phyloP scores from a whole-genome alignment of 2,888 invertebrate species.

The Pterobdella sp. region DNA sequence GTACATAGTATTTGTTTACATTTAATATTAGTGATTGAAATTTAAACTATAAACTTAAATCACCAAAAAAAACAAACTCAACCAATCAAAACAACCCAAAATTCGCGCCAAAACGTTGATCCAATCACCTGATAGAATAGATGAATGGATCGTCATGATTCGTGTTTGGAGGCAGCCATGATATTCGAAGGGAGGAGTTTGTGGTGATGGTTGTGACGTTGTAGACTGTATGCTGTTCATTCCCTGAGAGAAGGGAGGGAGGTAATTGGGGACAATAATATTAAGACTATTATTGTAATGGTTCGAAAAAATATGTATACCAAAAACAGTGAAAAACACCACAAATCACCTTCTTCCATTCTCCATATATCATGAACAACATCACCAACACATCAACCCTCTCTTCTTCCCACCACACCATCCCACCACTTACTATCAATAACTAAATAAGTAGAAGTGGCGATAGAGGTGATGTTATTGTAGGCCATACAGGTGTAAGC shows the following conservation, averaged over 20 bases:
- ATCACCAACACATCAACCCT: background rate
- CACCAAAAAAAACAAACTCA: too few species aligned
- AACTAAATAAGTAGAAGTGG: slow-evolving; percentile 59
- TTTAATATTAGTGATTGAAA: too few species aligned
- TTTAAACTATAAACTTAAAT: too few species aligned
- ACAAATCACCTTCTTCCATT: too few species aligned
- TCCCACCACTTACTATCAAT: slow-evolving; percentile 44
- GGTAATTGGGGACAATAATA: background rate
- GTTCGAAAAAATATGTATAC: background rate
- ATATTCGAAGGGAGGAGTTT: slow-evolving; percentile 9
- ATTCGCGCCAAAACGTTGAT: too few species aligned
- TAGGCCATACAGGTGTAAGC: slow-evolving; percentile 89
- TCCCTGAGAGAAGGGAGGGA: background rate
- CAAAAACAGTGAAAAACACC: background rate
- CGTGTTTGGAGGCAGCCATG: slow-evolving; percentile 29
- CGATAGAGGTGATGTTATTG: slow-evolving; percentile 90
- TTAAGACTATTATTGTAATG: too few species aligned
- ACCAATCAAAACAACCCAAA: too few species aligned
- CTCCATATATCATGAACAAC: background rate
- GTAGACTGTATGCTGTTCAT: slow-evolving; percentile 9
- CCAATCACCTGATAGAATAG: slow-evolving; percentile 13
- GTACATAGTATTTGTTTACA: too few species aligned
- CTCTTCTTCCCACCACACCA: background rate
- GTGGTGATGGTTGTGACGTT: slow-evolving; percentile 19
- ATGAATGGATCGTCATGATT: slow-evolving; percentile 19